These are phyloP conservation scores for Diaphora mendica DNA, from an alignment of 2,888 invertebrate species.

Conservation along the genomic window DNA sequence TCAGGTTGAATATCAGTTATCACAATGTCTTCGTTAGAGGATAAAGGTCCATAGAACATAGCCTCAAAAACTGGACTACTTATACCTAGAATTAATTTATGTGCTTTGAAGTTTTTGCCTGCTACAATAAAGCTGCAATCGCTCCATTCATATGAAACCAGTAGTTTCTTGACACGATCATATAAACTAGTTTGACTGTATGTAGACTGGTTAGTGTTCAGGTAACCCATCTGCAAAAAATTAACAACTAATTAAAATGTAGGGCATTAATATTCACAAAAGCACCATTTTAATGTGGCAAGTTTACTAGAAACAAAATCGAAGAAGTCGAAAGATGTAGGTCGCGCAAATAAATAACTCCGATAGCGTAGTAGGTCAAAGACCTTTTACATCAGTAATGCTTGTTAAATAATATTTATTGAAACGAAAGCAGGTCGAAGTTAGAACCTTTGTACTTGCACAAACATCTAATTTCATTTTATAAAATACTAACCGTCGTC, in stretches of 20 bases:
- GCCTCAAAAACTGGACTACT: constrained; percentile 90
- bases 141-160: constrained; percentile 84
- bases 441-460: neutral
- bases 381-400: constrained; percentile 3
- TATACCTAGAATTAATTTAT: constrained; percentile 88
- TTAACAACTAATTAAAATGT: constrained; percentile 13
- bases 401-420: neutral
- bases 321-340: neutral
- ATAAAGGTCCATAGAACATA: constrained; percentile 88
- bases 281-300: neutral
- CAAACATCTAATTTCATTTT: neutral
- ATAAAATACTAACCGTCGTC: constrained; percentile 17
- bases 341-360: neutral
- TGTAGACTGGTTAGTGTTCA: constrained; percentile 61
- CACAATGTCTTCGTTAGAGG: constrained; percentile 78
- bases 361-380: constrained; percentile 6
- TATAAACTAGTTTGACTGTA: constrained; percentile 70
- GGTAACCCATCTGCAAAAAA: constrained; percentile 76
- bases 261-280: constrained; percentile 22
- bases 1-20: constrained; percentile 87
- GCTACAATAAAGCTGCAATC: constrained; percentile 87
- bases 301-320: neutral
- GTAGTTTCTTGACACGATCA: constrained; percentile 78
- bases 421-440: neutral
- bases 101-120: constrained; percentile 84